These are phyloP conservation scores for Diadema setosum DNA, from an alignment of 35 echinoderm and acorn worm genomes.

Conservation along the genomic window DNA sequence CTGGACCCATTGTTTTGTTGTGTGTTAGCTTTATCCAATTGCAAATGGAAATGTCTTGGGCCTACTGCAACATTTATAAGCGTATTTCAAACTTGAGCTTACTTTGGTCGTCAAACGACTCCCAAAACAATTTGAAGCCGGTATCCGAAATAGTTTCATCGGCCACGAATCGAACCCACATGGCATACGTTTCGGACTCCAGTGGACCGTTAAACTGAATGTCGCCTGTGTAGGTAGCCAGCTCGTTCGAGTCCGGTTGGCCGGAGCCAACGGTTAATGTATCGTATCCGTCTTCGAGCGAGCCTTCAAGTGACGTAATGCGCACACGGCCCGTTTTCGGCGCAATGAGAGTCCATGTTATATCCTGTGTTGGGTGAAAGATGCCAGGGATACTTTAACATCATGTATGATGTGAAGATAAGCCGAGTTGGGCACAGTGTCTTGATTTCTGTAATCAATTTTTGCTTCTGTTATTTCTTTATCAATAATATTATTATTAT, in stretches of 20 bases:
- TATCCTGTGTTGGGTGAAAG: background rate
- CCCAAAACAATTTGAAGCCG: background rate
- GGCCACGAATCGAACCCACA: slow-evolving; percentile 12
- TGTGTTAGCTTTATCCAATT: too few species aligned
- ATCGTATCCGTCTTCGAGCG: background rate
- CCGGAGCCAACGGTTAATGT: background rate
- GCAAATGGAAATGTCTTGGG: too few species aligned
- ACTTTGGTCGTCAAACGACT: background rate
- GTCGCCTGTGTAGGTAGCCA: background rate
- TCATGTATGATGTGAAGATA: too few species aligned
- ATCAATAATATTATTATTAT: too few species aligned
- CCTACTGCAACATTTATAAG: too few species aligned
- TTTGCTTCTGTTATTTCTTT: too few species aligned
- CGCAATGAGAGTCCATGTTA: slow-evolving; percentile 12
- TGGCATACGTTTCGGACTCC: background rate
- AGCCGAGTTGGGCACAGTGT: too few species aligned
- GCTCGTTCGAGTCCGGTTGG: background rate
- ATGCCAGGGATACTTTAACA: too few species aligned
- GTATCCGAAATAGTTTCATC: slow-evolving; percentile 9
- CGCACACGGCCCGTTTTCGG: background rate
- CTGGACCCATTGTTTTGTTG: too few species aligned
- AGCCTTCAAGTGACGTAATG: background rate
- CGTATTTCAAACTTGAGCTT: too few species aligned
- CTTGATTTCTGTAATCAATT: too few species aligned
- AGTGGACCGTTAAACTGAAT: background rate